Evolutionary conservation across 2,888 invertebrate species (phyloP).

Genomic region (Cactoblastis cactorum): DNA sequence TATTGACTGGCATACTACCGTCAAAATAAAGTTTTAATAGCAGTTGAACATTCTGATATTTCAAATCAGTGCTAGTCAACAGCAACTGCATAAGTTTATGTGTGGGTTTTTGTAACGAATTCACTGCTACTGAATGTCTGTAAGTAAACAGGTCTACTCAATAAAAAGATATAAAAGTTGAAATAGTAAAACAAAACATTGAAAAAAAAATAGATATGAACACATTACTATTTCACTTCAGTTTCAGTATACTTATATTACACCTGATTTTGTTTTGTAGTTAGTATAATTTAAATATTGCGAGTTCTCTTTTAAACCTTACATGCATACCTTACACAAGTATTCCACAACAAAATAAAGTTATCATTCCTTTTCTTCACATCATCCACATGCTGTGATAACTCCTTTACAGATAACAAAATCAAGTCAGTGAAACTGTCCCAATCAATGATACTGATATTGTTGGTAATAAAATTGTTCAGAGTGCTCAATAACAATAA

Average conservation of each 20-base stretch:
- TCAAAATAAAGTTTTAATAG: constrained; percentile 62
- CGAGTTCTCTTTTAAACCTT: background rate
- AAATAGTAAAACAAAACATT: too few relatives aligned
- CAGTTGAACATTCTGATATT: constrained; percentile 45
- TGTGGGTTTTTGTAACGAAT: constrained; percentile 42
- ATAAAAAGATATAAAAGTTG: too few relatives aligned
- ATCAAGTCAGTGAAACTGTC: constrained; percentile 40
- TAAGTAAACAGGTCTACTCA: too few relatives aligned
- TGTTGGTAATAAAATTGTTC: constrained; percentile 41
- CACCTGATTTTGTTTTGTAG: too few relatives aligned
- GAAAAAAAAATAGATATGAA: constrained; percentile 11
- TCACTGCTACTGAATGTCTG: constrained; percentile 51
- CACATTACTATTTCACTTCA: too few relatives aligned
- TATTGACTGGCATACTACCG: constrained; percentile 59
- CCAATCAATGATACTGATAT: constrained; percentile 41
- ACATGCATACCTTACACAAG: constrained; percentile 52
- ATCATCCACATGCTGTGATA: constrained; percentile 19
- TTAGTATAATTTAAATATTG: too few relatives aligned
- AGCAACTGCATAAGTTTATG: constrained; percentile 55
- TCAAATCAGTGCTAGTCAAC: constrained; percentile 41
- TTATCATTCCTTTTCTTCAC: constrained; percentile 31
- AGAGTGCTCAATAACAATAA: constrained; percentile 40
- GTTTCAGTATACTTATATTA: too few relatives aligned
- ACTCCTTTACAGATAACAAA: constrained; percentile 34
- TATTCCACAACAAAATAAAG: constrained; percentile 53